Evolutionary conservation across 2,797 vertebrate genomes (phyloP).

Genomic region (Neosilurus hyrtlii): DNA sequence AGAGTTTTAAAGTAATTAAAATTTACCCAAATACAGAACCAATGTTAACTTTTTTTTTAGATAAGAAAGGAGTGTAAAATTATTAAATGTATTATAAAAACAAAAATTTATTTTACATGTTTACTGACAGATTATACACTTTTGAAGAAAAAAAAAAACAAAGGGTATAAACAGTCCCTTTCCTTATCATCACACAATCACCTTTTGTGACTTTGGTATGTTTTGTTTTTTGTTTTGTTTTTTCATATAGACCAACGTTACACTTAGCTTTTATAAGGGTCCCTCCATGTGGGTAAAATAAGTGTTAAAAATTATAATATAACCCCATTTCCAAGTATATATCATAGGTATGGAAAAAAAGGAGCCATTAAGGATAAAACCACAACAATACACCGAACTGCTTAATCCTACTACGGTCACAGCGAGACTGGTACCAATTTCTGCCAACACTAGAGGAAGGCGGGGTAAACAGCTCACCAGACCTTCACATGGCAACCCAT

Average conservation of each 20-base stretch:
- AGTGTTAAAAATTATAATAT: neutral
- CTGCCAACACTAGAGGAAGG: too few species aligned
- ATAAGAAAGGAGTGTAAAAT: neutral
- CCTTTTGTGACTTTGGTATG: neutral
- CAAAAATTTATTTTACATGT: neutral
- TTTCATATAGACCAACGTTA: too few species aligned
- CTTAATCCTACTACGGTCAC: too few species aligned
- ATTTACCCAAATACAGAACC: neutral
- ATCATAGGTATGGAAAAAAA: neutral
- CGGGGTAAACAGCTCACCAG: too few species aligned
- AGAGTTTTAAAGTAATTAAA: slow-evolving; percentile 11
- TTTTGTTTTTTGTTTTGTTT: too few species aligned
- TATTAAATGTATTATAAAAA: neutral
- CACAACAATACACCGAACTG: neutral
- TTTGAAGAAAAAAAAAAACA: too few species aligned
- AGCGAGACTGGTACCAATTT: too few species aligned
- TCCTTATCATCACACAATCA: neutral
- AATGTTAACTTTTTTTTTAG: neutral
- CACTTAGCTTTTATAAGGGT: too few species aligned
- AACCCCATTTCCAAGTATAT: neutral
- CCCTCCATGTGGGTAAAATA: neutral
- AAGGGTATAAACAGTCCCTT: neutral
- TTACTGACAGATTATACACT: neutral
- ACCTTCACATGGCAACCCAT: too few species aligned
- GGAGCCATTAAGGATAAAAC: neutral